Evolutionary conservation across 2,888 invertebrate species (phyloP), one percentile per base, ranked within the genome.

Genomic region (Sicus ferrugineus): DNA sequence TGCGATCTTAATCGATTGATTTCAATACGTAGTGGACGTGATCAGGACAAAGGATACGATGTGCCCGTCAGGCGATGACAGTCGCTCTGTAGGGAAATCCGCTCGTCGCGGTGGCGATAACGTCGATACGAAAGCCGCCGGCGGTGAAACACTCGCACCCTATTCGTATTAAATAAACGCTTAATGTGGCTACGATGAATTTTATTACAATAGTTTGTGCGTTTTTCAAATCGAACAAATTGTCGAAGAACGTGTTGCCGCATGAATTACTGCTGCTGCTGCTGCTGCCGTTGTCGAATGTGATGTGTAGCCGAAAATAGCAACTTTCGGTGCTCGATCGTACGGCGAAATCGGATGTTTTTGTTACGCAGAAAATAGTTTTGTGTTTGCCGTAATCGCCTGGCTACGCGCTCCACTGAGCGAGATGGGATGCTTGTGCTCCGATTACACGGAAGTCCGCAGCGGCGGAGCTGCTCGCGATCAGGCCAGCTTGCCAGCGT

Each of bases 21-120:
- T 76, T 75, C 74, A 74, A 75, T 77, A 72, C 70, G 66, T 34
- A 66, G 46, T 65, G 74, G 70, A 76, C 77, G 77, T 77, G 77
- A 72, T 73, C 71, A 58, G 56, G 70, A 77, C 77, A 77, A 77
- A 74, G 68, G 73, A 68, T 63, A 38, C 30, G 58, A 14, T 16
- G 14, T 14, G 38, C 46, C 46, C 9, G 16, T 11, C 14, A 46
- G 28, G 54, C 28, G 42, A 42, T n/a, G 42, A 14, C 14, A 7
- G 16, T 4, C n/a, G 16, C 7, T 34, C 34, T 34, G 14, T 14
- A 34, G n/a, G n/a, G n/a, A n/a, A n/a, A n/a, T n/a, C n/a, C n/a
- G n/a, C n/a, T n/a, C n/a, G n/a, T n/a, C n/a, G n/a, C n/a, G n/a
- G 34, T 34, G 42, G 42, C 42, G 11, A 4, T 42, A 4, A n/a